Percentiles rank a stretch among this genome's conserved stretches.
Conservation (phyloP, 1,140 invertebrate genomes). For the fruit fly (Drosophila melanogaster) region Release_6_plus_ISO1_MT NT_033779.5:14100501-14101000, state of each 20-base stretch:
- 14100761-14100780: constrained; percentile 50
- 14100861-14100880: constrained; percentile 56
- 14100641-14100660: constrained; percentile 76
- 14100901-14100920: constrained; percentile 61
- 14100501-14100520: constrained; percentile 80
- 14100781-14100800: constrained; percentile 73
- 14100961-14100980: constrained; percentile 79
- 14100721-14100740: constrained; percentile 78
- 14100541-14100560: constrained; percentile 13
- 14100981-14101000: constrained; percentile 12
- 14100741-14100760: constrained; percentile 66
- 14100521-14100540: constrained; percentile 71
- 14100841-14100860: constrained; percentile 50
- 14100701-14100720: constrained; percentile 65
- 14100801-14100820: constrained; percentile 67
- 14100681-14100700: constrained; percentile 43
- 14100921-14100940: constrained; percentile 77
- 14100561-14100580: not conserved
- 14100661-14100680: constrained; percentile 71
- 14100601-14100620: not conserved
- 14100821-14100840: constrained; percentile 27
- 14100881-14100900: constrained; percentile 37
- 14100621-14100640: constrained; percentile 55
- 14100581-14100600: not conserved
- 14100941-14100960: constrained; percentile 82